phyloP scores from a whole-genome alignment of 2,797 vertebrate genomes.

The Oceanodroma leucorhoa region DNA sequence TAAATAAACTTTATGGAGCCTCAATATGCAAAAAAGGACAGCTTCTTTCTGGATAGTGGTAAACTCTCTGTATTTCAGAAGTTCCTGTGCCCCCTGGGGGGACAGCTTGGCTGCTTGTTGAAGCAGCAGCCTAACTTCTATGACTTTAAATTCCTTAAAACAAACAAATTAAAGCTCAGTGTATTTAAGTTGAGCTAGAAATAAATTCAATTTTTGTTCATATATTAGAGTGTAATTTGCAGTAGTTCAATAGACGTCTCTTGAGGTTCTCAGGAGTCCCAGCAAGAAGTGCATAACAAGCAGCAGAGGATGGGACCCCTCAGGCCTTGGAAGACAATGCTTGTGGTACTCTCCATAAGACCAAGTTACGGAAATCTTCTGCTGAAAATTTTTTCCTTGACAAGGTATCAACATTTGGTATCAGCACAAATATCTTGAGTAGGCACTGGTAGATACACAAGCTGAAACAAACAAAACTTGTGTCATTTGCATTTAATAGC shows the following conservation, averaged over 20 bases:
- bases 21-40: background rate
- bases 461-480: background rate
- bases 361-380: accelerated
- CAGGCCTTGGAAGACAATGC: background rate
- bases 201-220: background rate
- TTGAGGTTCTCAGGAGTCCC: background rate
- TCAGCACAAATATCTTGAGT: background rate
- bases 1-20: background rate
- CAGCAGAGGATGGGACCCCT: background rate
- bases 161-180: background rate
- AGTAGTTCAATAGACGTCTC: background rate
- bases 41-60: background rate
- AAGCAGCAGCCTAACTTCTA: background rate
- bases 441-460: background rate
- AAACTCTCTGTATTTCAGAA: background rate
- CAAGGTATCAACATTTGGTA: background rate
- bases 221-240: background rate
- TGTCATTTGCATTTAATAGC: background rate
- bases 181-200: background rate
- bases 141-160: background rate
- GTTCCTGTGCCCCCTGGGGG: background rate
- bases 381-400: background rate
- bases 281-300: background rate
- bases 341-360: background rate
- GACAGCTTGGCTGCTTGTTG: background rate